These are phyloP conservation scores for Icerya purchasi DNA, from an alignment of 2,888 invertebrate genomes.

Conservation along the genomic window DNA sequence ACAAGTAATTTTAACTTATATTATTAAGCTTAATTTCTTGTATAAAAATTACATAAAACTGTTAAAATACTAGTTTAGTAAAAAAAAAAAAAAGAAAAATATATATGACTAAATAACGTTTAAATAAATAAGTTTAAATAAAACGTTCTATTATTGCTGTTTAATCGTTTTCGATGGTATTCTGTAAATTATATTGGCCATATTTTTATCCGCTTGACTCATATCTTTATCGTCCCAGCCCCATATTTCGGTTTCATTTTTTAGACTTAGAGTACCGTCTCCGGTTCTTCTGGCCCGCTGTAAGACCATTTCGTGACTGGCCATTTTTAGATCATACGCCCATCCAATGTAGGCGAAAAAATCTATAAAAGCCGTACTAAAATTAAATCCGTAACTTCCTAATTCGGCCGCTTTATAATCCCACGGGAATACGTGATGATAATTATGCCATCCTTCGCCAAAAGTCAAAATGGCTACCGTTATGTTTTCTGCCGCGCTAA, in stretches of 20 bases:
- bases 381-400: conserved; percentile 28
- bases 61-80: no score
- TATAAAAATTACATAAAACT: no score
- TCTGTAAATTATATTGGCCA: not conserved
- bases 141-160: no score
- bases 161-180: not conserved
- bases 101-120: no score
- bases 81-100: no score
- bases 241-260: conserved; percentile 52
- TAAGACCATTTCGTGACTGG: conserved; percentile 40
- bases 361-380: conserved; percentile 26
- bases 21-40: no score
- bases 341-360: conserved; percentile 45
- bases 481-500: conserved; percentile 58
- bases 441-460: conserved; percentile 88
- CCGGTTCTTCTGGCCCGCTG: conserved; percentile 50
- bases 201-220: conserved; percentile 39
- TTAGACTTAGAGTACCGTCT: conserved; percentile 32
- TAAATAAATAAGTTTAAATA: no score
- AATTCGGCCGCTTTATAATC: conserved; percentile 80
- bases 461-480: conserved; percentile 47
- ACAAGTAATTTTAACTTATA: no score
- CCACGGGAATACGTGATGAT: conserved; percentile 82
- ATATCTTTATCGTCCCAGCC: conserved; percentile 68
- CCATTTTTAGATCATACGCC: conserved; percentile 62